Conservation (phyloP, 2,797 vertebrate genomes). For the Alca torda region DNA sequence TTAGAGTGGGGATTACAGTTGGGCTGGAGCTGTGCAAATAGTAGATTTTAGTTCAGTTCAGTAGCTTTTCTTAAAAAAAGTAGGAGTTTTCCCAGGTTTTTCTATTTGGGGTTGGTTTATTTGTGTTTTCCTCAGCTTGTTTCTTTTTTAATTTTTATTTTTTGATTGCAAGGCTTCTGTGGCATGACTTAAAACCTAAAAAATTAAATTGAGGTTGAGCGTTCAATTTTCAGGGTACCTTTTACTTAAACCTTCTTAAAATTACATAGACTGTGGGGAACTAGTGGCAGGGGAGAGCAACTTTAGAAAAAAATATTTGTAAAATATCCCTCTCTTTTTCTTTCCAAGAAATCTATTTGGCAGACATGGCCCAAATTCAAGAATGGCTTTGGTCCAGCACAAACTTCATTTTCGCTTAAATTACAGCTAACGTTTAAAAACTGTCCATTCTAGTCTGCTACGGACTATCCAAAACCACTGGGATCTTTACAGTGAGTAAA, state of each 20-base stretch:
- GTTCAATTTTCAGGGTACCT: neutral
- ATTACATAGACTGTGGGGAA: neutral
- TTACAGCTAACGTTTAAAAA: neutral
- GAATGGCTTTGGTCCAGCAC: neutral
- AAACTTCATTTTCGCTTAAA: neutral
- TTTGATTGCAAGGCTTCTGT: neutral
- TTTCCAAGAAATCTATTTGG: neutral
- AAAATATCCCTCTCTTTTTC: neutral
- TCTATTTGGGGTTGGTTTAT: neutral
- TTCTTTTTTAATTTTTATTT: neutral
- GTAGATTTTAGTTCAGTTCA: neutral
- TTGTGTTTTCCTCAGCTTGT: neutral
- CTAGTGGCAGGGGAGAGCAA: accelerated
- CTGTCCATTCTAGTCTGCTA: neutral
- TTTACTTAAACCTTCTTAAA: neutral
- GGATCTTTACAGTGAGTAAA: neutral
- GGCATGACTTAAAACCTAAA: neutral
- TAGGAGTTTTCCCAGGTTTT: neutral
- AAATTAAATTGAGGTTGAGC: neutral
- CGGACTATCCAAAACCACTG: neutral
- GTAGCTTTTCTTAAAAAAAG: neutral
- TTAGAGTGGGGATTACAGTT: neutral
- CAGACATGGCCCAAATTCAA: neutral
- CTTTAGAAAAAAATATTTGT: neutral
- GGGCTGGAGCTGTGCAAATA: constrained; percentile 23